These are phyloP conservation scores for Tillus elongatus DNA, from an alignment of 2,888 invertebrate species.

Conservation along the genomic window DNA sequence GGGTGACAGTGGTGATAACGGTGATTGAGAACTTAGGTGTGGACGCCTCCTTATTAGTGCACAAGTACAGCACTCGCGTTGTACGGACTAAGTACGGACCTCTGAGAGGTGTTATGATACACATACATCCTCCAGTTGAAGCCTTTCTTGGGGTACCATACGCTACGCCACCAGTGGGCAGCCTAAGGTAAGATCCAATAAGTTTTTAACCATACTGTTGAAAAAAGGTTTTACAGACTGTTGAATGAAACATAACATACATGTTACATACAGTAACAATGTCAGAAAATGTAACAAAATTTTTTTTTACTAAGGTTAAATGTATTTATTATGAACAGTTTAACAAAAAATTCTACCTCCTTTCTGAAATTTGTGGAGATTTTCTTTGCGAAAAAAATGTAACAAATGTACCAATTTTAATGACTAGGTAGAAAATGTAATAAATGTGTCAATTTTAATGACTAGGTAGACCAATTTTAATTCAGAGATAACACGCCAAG, in stretches of 20 bases:
- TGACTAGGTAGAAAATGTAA: no score
- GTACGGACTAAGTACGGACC: conserved; percentile 86
- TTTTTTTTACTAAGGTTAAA: no score
- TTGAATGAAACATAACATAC: background rate
- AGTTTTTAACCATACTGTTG: no score
- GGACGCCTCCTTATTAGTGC: conserved; percentile 47
- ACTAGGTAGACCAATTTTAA: no score
- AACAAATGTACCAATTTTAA: no score
- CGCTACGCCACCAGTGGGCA: conserved; percentile 83
- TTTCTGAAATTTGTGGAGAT: no score
- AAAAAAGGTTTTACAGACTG: background rate
- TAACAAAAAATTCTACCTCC: no score
- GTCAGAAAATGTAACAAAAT: no score
- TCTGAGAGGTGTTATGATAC: conserved; percentile 74
- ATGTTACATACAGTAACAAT: background rate
- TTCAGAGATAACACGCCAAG: no score
- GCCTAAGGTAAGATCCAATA: conserved; percentile 61
- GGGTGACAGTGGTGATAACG: conserved; percentile 50
- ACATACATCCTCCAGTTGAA: conserved; percentile 75
- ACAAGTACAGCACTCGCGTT: conserved; percentile 73
- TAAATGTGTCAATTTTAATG: no score
- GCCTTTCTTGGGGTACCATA: conserved; percentile 90
- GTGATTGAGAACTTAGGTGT: conserved; percentile 46
- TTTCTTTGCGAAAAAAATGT: no score
- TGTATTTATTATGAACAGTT: no score